Evolutionary conservation across 1,140 invertebrate genomes (phyloP).

Genomic region (Popillia japonica): DNA sequence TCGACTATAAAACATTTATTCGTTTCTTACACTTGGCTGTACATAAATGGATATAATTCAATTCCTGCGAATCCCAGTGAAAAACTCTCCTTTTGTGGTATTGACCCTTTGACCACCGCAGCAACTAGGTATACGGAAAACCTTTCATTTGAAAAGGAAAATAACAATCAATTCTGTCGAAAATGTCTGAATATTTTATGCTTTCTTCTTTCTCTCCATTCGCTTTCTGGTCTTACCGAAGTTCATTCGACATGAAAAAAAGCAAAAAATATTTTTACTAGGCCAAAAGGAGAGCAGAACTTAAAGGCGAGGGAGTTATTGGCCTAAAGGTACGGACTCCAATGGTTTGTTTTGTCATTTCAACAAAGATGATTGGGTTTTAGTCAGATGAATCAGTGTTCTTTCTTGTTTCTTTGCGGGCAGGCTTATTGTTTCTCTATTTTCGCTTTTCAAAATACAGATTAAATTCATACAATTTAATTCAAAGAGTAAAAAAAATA

Average conservation of each 20-base stretch:
- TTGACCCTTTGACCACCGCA: slow-evolving; percentile 18
- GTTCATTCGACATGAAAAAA: neutral
- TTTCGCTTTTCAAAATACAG: too few species aligned
- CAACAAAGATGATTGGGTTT: neutral
- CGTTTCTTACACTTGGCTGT: slow-evolving; percentile 22
- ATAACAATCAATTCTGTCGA: slow-evolving; percentile 32
- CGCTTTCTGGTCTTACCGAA: neutral
- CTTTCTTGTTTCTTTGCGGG: neutral
- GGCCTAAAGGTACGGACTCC: neutral
- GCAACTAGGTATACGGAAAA: neutral
- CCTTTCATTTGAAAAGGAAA: slow-evolving; percentile 30
- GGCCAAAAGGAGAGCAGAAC: neutral
- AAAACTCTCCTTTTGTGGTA: slow-evolving; percentile 22
- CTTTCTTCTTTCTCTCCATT: neutral
- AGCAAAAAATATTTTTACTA: neutral
- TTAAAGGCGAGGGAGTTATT: neutral
- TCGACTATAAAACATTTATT: slow-evolving; percentile 33
- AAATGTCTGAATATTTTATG: slow-evolving; percentile 31
- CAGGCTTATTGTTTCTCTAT: neutral
- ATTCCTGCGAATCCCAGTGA: slow-evolving; percentile 16
- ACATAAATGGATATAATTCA: slow-evolving; percentile 34
- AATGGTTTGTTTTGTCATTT: neutral
- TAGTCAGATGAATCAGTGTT: neutral
- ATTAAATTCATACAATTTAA: too few species aligned
- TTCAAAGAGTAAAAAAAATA: too few species aligned